Conservation (phyloP, 1,140 invertebrate species). For the Coptotermes formosanus region DNA sequence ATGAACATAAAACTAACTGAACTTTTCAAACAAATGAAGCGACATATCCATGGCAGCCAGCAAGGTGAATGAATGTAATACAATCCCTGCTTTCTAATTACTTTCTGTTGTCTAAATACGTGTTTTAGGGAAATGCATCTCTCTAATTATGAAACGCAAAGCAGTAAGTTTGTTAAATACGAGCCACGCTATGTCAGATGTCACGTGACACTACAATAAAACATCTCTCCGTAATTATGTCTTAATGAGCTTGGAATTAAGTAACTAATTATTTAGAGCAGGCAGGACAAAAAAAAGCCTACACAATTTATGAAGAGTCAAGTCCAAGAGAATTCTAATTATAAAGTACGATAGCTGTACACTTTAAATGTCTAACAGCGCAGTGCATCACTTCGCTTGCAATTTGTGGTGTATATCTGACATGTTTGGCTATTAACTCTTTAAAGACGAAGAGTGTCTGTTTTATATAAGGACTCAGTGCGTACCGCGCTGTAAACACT, state of each 20-base stretch:
- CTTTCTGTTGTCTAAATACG: too few species aligned
- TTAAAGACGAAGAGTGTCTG: too few species aligned
- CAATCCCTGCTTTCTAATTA: neutral
- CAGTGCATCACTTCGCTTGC: too few species aligned
- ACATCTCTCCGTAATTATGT: neutral
- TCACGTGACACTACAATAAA: neutral
- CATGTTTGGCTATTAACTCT: too few species aligned
- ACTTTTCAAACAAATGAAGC: neutral
- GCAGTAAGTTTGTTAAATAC: neutral
- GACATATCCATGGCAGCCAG: neutral
- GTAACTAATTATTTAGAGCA: neutral
- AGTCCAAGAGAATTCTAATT: too few species aligned
- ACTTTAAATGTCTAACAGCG: too few species aligned
- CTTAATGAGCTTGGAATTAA: neutral
- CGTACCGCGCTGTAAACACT: too few species aligned
- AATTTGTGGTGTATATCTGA: too few species aligned
- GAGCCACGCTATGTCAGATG: neutral
- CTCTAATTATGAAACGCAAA: neutral
- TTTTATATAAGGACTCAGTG: too few species aligned
- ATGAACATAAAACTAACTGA: neutral
- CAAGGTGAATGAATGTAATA: neutral
- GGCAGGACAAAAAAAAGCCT: too few species aligned
- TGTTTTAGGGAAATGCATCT: neutral
- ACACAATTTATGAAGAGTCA: too few species aligned
- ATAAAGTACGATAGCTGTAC: too few species aligned